Percentiles rank a stretch among this genome's conserved stretches.
These are phyloP conservation scores for Mustela nigripes DNA, from an alignment of 2,113 vertebrate species.

Conservation along the genomic window DNA sequence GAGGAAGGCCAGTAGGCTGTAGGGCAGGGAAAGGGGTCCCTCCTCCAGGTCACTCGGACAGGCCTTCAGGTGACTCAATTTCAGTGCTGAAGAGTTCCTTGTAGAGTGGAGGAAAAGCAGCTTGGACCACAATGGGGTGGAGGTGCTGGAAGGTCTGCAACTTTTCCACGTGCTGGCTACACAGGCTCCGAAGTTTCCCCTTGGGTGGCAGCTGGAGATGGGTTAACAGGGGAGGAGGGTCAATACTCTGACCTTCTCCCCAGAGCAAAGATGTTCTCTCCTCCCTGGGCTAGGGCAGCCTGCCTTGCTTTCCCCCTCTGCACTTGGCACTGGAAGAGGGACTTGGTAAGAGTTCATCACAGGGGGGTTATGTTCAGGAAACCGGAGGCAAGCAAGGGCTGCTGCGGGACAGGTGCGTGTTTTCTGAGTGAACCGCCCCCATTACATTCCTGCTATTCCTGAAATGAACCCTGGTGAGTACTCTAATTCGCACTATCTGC, in stretches of 20 bases:
- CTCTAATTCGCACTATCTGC: not conserved
- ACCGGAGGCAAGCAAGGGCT: not conserved
- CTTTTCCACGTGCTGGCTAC: constrained; percentile 94
- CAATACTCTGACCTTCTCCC: not conserved
- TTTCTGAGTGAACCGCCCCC: not conserved
- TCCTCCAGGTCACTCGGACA: constrained; percentile 71
- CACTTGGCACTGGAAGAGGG: not conserved
- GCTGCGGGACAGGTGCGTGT: not conserved
- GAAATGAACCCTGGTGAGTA: not conserved
- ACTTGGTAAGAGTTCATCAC: not conserved
- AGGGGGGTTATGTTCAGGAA: not conserved
- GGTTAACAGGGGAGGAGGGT: not conserved
- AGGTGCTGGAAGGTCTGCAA: constrained; percentile 92
- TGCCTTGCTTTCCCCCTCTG: not conserved
- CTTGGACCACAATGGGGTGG: constrained; percentile 90
- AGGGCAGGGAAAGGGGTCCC: not conserved
- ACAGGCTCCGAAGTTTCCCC: constrained; percentile 91
- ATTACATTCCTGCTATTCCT: not conserved
- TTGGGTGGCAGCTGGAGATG: constrained; percentile 90
- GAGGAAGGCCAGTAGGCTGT: not conserved
- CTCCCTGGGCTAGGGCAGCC: not conserved
- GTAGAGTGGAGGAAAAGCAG: constrained; percentile 95
- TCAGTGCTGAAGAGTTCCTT: constrained; percentile 95
- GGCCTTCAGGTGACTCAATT: constrained; percentile 83
- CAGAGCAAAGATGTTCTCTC: not conserved